phyloP scores from a whole-genome alignment of 2,797 vertebrate species.

The Pristis pectinata region DNA sequence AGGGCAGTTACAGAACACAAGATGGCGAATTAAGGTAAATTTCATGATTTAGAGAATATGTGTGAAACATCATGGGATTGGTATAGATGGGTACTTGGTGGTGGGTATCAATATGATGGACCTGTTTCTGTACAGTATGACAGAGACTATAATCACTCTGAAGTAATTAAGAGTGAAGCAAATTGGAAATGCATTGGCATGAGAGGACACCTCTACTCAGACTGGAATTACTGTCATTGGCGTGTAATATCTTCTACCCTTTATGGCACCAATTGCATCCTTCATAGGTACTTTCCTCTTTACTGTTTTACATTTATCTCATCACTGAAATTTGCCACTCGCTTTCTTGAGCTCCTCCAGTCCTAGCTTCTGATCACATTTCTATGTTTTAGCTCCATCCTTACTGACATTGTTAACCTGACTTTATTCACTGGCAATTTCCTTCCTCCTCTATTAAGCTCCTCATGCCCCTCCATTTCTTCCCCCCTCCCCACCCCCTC shows the following conservation, averaged over 20 bases:
- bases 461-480: background rate
- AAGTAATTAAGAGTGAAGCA: background rate
- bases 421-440: background rate
- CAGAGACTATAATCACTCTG: background rate
- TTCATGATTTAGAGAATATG: background rate
- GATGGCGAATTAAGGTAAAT: conserved; percentile 70
- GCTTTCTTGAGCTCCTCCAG: background rate
- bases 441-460: background rate
- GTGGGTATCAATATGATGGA: too few species aligned
- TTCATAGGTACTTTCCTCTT: background rate
- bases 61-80: background rate
- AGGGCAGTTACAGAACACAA: conserved; percentile 74
- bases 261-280: background rate
- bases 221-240: too few species aligned
- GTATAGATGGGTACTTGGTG: too few species aligned
- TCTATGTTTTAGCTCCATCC: background rate
- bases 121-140: too few species aligned
- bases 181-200: background rate
- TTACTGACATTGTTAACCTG: background rate
- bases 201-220: background rate
- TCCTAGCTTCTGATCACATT: background rate
- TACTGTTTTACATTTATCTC: background rate
- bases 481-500: background rate
- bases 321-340: background rate
- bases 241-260: too few species aligned